A percentile compares a stretch with the other conserved stretches of the same genome.
Conservation (phyloP, 2,797 vertebrate genomes). For the Momotus momota region DNA sequence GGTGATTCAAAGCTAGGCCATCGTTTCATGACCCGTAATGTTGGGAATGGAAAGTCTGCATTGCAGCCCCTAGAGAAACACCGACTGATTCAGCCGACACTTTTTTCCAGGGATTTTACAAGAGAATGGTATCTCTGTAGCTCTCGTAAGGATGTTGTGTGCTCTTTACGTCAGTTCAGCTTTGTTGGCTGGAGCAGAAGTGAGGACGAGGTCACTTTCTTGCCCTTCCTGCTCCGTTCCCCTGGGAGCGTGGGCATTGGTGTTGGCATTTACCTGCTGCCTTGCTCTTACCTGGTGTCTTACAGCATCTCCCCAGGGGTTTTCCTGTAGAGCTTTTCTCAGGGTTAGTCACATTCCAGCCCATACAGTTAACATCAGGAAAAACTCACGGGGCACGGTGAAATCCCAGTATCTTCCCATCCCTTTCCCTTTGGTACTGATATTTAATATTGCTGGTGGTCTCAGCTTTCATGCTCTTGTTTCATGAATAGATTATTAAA, state of each 20-base stretch:
- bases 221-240: neutral
- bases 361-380: neutral
- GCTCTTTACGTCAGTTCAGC: neutral
- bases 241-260: fast-evolving
- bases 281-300: neutral
- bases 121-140: neutral
- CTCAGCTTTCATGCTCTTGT: neutral
- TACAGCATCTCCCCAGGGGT: neutral
- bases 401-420: neutral
- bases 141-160: neutral
- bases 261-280: neutral
- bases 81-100: neutral
- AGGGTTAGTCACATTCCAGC: neutral
- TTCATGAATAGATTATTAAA: neutral
- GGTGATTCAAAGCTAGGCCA: neutral
- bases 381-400: neutral
- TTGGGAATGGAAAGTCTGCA: neutral
- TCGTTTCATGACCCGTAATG: neutral
- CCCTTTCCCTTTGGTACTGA: neutral
- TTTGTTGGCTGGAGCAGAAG: conserved; percentile 22
- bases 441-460: neutral
- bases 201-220: neutral
- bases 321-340: fast-evolving
- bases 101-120: neutral
- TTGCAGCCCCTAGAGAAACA: neutral